These are phyloP conservation scores for Propithecus coquereli DNA, from an alignment of 2,113 vertebrate species.

Conservation along the genomic window DNA sequence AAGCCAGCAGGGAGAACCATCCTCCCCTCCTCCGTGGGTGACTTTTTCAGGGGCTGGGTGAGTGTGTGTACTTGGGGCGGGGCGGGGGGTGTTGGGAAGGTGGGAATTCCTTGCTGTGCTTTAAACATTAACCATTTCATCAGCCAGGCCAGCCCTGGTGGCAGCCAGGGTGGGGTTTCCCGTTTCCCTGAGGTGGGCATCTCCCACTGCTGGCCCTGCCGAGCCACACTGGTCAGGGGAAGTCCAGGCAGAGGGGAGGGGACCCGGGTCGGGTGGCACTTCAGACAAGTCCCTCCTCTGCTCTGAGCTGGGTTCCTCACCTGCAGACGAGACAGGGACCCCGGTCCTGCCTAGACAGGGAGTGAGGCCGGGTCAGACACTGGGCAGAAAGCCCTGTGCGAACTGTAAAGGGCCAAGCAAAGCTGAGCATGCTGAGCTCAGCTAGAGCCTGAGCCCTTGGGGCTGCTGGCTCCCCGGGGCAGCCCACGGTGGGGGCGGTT, in stretches of 20 bases:
- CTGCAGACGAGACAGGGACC: background rate
- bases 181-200: accelerated
- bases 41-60: background rate
- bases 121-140: background rate
- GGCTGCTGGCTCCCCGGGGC: background rate
- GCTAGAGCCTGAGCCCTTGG: accelerated
- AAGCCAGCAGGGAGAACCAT: background rate
- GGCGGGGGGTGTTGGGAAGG: background rate
- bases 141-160: background rate
- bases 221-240: background rate
- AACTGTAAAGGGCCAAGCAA: background rate
- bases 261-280: accelerated
- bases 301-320: background rate
- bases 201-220: background rate
- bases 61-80: background rate
- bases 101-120: background rate
- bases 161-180: background rate
- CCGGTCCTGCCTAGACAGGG: background rate
- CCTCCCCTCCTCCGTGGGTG: background rate
- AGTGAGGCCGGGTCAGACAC: background rate
- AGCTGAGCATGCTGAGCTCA: background rate
- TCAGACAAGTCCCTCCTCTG: background rate
- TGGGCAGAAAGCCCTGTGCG: background rate
- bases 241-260: background rate
- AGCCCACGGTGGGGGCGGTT: no score